Percentiles rank a stretch among this genome's conserved stretches.
phyloP scores from a whole-genome alignment of 2,113 vertebrate species.

The Hystrix cristata region DNA sequence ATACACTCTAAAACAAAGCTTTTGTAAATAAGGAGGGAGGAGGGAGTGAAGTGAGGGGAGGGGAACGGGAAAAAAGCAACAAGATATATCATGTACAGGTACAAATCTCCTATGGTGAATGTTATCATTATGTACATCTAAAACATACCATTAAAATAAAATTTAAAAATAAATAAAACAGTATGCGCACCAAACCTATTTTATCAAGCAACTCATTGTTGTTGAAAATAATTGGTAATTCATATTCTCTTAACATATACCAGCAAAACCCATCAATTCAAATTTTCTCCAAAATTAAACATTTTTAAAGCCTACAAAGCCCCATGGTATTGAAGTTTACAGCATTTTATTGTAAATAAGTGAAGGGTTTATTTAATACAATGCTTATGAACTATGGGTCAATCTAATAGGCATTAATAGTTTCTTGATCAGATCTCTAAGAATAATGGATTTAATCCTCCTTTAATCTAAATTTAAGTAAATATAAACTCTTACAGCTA shows the following conservation, averaged over 20 bases:
- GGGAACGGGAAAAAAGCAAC: too few relatives aligned
- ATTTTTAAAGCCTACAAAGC: background rate
- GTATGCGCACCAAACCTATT: background rate
- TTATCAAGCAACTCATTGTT: background rate
- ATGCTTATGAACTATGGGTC: background rate
- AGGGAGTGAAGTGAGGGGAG: too few relatives aligned
- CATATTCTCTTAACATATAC: slow-evolving; percentile 13
- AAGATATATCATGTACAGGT: too few relatives aligned
- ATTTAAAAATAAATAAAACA: background rate
- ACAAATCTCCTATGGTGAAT: too few relatives aligned
- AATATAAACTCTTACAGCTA: background rate
- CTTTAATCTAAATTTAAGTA: slow-evolving; percentile 7
- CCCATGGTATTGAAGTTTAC: slow-evolving; percentile 1
- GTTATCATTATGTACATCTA: too few relatives aligned
- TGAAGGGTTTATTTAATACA: background rate
- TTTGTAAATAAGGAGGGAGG: too few relatives aligned
- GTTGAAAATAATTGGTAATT: background rate
- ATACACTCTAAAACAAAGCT: background rate
- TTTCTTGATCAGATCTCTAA: background rate
- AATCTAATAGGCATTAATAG: background rate
- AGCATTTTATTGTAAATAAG: background rate
- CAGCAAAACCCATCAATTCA: background rate
- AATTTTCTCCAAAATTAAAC: background rate
- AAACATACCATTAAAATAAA: too few relatives aligned
- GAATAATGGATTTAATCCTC: background rate